phyloP scores from a whole-genome alignment of 2,888 invertebrate species.

The Drosophila atroscutellata region DNA sequence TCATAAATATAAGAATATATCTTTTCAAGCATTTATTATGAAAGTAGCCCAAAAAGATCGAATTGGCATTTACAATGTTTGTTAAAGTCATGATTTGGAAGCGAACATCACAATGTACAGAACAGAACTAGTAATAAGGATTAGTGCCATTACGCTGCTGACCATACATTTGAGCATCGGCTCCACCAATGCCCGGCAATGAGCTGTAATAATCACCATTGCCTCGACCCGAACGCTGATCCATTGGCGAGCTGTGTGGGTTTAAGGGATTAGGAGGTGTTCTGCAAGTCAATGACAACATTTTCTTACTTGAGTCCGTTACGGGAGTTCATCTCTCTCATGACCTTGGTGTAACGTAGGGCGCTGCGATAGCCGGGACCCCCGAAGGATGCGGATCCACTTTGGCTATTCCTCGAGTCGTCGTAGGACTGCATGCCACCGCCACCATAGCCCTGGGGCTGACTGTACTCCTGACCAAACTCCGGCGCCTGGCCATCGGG shows the following conservation, averaged over 20 bases:
- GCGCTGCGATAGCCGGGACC: constrained; percentile 70
- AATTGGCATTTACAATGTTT: background rate
- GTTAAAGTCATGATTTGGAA: background rate
- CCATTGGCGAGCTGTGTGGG: constrained; percentile 52
- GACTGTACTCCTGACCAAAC: constrained; percentile 16
- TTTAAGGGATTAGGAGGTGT: background rate
- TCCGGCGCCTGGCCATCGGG: constrained; percentile 57
- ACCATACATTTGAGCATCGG: constrained; percentile 21
- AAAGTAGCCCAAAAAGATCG: background rate
- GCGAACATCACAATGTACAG: background rate
- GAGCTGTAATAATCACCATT: constrained; percentile 67
- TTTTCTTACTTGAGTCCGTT: constrained; percentile 64
- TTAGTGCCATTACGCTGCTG: constrained; percentile 4
- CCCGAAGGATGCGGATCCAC: constrained; percentile 53
- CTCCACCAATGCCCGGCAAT: constrained; percentile 49
- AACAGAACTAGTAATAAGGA: constrained; percentile 18
- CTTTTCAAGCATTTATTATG: constrained; percentile 2
- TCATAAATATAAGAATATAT: background rate
- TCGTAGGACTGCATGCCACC: constrained; percentile 40
- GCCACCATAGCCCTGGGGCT: constrained; percentile 35
- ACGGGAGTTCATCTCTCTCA: constrained; percentile 70
- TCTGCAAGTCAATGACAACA: accelerated
- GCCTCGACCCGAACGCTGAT: constrained; percentile 46
- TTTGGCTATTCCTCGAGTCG: constrained; percentile 46
- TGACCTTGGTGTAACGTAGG: constrained; percentile 56